phyloP scores from a whole-genome alignment of 1,140 invertebrate genomes.

The Tetraneura akinire region DNA sequence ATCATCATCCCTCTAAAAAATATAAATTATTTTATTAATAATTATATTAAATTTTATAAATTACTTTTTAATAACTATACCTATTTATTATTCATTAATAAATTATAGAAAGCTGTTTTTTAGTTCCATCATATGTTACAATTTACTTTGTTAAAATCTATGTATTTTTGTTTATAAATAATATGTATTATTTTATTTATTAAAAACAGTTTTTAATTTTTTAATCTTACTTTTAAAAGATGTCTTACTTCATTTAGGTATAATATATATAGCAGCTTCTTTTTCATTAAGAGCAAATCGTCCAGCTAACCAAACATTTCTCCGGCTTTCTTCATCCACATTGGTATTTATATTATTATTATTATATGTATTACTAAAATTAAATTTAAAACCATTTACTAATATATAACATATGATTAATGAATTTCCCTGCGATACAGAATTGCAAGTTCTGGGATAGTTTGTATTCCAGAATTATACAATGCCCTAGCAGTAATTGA shows the following conservation, averaged over 20 bases:
- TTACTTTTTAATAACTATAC: no score
- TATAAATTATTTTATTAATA: conserved; percentile 1
- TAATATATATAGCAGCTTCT: conserved; percentile 78
- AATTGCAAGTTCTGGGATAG: conserved; percentile 75
- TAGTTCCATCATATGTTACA: no score
- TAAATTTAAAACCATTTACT: neutral
- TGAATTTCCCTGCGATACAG: conserved; percentile 75
- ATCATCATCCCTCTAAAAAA: conserved; percentile 58
- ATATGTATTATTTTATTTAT: no score
- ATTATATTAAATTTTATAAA: no score
- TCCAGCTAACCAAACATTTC: conserved; percentile 77
- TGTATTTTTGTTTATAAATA: no score
- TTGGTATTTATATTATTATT: conserved; percentile 44
- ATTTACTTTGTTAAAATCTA: no score
- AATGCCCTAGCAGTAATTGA: conserved; percentile 81
- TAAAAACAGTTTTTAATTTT: no score
- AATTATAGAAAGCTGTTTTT: no score
- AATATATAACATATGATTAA: no score
- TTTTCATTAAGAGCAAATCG: conserved; percentile 76
- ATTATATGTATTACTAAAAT: conserved; percentile 11
- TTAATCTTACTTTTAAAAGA: conserved; percentile 63
- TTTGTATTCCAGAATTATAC: conserved; percentile 81
- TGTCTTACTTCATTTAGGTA: conserved; percentile 79
- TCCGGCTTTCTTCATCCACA: conserved; percentile 47
- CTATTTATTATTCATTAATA: no score